These are phyloP conservation scores for Watsonalla cultraria DNA, from an alignment of 2,888 invertebrate species.

Conservation along the genomic window DNA sequence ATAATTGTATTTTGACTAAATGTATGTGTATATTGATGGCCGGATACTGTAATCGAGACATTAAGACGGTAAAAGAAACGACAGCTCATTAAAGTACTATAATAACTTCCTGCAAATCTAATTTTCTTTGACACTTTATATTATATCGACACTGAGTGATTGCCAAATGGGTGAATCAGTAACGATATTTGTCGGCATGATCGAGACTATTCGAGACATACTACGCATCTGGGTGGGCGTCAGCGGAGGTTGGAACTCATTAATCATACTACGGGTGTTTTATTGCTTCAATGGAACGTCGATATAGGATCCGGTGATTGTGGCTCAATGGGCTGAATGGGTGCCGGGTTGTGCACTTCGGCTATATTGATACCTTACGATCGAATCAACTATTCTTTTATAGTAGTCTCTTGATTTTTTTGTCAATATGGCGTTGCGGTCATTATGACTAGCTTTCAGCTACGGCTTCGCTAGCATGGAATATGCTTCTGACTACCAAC, in stretches of 20 bases:
- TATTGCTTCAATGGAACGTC: slow-evolving; percentile 64
- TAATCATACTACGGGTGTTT: slow-evolving; percentile 66
- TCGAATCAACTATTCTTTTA: neutral
- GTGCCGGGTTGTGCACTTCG: slow-evolving; percentile 10
- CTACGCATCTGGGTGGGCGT: slow-evolving; percentile 49
- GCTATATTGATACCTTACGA: slow-evolving; percentile 4
- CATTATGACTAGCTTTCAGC: too few species aligned
- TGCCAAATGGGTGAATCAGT: slow-evolving; percentile 11
- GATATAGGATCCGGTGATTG: slow-evolving; percentile 43
- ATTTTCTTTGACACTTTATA: slow-evolving; percentile 7
- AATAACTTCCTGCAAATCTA: slow-evolving; percentile 4
- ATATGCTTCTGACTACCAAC: too few species aligned
- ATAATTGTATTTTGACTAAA: too few species aligned
- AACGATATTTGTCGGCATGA: slow-evolving; percentile 41
- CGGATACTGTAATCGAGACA: too few species aligned
- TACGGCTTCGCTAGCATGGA: too few species aligned
- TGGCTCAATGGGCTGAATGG: slow-evolving; percentile 36
- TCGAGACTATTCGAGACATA: slow-evolving; percentile 22
- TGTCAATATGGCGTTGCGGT: too few species aligned
- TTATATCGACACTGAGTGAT: slow-evolving; percentile 11
- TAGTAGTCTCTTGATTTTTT: too few species aligned
- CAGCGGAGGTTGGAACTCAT: slow-evolving; percentile 50
- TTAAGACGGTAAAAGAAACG: too few species aligned
- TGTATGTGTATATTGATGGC: too few species aligned
- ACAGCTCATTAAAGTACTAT: too few species aligned